Conservation (phyloP, 1,140 invertebrate genomes). For the Phenacoccus solenopsis region DNA sequence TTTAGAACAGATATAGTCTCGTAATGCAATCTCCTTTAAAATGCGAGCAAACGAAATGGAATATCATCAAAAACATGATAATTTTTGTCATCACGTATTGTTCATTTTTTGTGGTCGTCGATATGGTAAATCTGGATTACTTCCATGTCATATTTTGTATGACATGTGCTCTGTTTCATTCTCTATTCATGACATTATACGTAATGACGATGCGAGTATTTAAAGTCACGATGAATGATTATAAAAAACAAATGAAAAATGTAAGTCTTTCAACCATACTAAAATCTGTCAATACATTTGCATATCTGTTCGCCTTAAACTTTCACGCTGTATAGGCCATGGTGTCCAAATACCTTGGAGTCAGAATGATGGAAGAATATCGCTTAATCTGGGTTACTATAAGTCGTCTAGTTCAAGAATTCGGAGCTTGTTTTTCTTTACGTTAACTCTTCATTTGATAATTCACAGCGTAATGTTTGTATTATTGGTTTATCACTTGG, state of each 20-base stretch:
- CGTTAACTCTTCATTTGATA: background rate
- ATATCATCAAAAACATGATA: background rate
- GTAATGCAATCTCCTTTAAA: background rate
- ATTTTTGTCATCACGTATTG: background rate
- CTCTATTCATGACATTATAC: background rate
- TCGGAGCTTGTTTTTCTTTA: background rate
- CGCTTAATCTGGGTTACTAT: background rate
- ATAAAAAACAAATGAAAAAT: background rate
- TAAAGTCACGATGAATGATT: background rate
- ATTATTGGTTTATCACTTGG: background rate
- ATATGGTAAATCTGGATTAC: background rate
- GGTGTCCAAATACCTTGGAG: background rate
- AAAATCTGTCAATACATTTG: too few relatives aligned
- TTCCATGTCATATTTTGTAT: background rate
- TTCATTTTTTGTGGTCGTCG: background rate
- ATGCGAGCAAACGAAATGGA: background rate
- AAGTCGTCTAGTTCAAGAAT: background rate
- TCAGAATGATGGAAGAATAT: background rate
- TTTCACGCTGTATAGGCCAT: background rate
- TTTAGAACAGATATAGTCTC: background rate
- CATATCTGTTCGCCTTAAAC: too few relatives aligned
- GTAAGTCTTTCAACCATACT: background rate
- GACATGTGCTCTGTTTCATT: background rate
- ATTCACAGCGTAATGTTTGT: background rate
- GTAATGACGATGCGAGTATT: background rate